These are phyloP conservation scores for Drosophila arawakana DNA, from an alignment of 1,140 invertebrate species.

Conservation along the genomic window DNA sequence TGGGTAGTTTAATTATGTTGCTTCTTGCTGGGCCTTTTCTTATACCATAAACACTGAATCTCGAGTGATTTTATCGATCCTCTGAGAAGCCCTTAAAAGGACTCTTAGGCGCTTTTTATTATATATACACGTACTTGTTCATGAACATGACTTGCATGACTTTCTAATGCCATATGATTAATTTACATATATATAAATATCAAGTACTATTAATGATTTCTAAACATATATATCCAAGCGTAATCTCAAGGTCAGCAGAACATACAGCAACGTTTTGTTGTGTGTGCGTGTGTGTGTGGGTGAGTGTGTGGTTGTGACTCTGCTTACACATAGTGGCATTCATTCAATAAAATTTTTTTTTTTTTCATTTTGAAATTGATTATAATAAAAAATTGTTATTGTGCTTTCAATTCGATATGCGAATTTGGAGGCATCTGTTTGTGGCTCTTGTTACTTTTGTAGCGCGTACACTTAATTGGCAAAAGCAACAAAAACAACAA, in stretches of 20 bases:
- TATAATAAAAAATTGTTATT: slow-evolving; percentile 42
- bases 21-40: too few species aligned
- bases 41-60: too few species aligned
- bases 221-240: slow-evolving; percentile 1
- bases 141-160: slow-evolving; percentile 1
- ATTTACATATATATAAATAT: neutral
- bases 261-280: neutral
- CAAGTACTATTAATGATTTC: neutral
- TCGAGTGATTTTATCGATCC: neutral
- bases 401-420: slow-evolving; percentile 34
- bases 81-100: neutral
- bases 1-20: too few species aligned
- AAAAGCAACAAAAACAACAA: slow-evolving; percentile 20
- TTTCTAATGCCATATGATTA: slow-evolving; percentile 14
- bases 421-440: neutral
- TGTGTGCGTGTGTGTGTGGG: neutral
- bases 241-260: slow-evolving; percentile 26
- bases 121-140: neutral
- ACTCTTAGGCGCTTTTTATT: neutral
- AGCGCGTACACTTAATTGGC: slow-evolving; percentile 62
- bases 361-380: slow-evolving; percentile 49
- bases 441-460: slow-evolving; percentile 32
- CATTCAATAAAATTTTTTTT: slow-evolving; percentile 55
- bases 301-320: slow-evolving; percentile 18
- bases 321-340: slow-evolving; percentile 10